Evolutionary conservation across 2,888 invertebrate genomes (phyloP), one percentile per base, ranked within the genome.

Genomic region (Eurytoma adleriae): DNA sequence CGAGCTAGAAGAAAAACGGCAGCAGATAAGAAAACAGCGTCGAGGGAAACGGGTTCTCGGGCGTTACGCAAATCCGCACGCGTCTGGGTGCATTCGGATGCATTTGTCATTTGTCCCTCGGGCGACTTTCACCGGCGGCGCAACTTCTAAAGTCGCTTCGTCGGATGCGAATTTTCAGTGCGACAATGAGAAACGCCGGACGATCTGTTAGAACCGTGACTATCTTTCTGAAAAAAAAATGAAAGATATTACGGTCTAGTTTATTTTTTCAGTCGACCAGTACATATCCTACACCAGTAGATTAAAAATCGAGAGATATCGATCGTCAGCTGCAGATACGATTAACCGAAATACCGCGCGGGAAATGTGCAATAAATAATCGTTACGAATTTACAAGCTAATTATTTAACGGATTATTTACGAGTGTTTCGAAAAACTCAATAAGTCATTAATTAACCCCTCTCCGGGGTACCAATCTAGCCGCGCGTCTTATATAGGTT

Each of bases 91-190:
- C 66, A 71, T 66, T 66, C 56, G 50, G 64, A 66, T 71, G 64
- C 78, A 66, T 71, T 78, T 54, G 71, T 78, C 71, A 59, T 78
- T 72, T 59, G 20, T 66, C 59, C 68, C 56, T 24, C n/a, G 27
- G 24, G 12, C 16, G n/a, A 62, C 62, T 62, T 62, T 61, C 30
- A 30, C 62, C 61, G 10, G 40, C 40, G 40, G 40, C 40, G 40
- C 10, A 40, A 40, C 40, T 40, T 40, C 40, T 40, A 40, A 10
- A 40, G 10, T 40, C 7, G 40, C 40, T 40, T 40, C 40, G 40
- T 40, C 10, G 10, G 7, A 7, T 40, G 10, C 40, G 40, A 40
- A 40, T 40, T 40, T 40, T 40, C 40, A 40, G 40, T 10, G 0
- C 10, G 40, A 40, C 40, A 40, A 40, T 40, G 40, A 40, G 40